These are phyloP conservation scores for Genyomyrus donnyi DNA, from an alignment of 2,113 vertebrate species.

Conservation along the genomic window DNA sequence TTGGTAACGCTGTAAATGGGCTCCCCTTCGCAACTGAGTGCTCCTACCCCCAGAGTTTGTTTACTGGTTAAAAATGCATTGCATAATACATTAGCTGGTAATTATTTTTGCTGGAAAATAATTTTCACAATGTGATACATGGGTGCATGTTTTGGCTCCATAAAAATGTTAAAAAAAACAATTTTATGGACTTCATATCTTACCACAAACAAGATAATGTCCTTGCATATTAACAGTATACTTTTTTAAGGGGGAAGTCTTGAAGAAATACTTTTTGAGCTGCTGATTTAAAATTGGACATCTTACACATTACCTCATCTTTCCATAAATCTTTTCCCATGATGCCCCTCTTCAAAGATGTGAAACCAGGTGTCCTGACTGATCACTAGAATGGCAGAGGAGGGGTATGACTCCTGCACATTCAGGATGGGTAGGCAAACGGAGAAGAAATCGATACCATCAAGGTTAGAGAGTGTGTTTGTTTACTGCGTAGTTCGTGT, in stretches of 20 bases:
- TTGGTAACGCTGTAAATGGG: neutral
- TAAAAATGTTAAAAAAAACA: neutral
- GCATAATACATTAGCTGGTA: conserved; percentile 15
- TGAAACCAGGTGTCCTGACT: neutral
- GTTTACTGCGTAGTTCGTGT: conserved; percentile 37
- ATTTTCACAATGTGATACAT: neutral
- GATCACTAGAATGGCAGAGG: neutral
- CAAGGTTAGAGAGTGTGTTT: conserved; percentile 41
- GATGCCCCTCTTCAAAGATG: neutral
- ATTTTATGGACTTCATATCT: neutral
- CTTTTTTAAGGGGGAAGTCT: neutral
- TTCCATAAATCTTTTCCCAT: neutral
- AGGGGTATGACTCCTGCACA: conserved; percentile 24
- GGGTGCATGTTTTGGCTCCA: conserved; percentile 4
- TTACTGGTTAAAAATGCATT: conserved; percentile 11
- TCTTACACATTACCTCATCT: neutral
- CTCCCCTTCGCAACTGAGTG: neutral
- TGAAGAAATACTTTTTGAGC: neutral
- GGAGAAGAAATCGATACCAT: conserved; percentile 34
- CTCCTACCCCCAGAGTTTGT: neutral
- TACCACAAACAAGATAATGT: neutral
- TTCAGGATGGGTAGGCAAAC: conserved; percentile 39
- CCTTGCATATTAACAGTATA: neutral
- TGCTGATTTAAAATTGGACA: neutral
- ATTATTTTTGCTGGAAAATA: conserved; percentile 7